Conservation (phyloP, 2,888 invertebrate species). For the Sminthurides aquaticus region DNA sequence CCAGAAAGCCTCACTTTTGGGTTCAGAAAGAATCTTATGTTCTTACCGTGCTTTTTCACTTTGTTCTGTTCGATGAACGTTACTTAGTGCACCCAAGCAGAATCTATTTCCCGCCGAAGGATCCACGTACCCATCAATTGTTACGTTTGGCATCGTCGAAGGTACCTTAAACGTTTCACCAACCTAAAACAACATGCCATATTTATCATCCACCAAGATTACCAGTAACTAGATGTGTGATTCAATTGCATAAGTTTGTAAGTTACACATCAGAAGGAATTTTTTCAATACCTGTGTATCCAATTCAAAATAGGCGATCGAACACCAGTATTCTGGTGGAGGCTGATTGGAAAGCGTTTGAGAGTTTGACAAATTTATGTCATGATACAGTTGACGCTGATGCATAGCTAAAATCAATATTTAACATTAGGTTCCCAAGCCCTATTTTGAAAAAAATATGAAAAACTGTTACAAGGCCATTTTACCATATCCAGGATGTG, state of each 20-base stretch:
- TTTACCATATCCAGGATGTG: slow-evolving; percentile 61
- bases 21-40: too few species aligned
- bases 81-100: slow-evolving; percentile 73
- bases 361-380: slow-evolving; percentile 25
- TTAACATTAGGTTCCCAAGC: too few species aligned
- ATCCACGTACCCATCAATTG: slow-evolving; percentile 95
- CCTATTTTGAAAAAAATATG: too few species aligned
- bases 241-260: too few species aligned
- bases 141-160: slow-evolving; percentile 78
- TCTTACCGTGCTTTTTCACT: slow-evolving; percentile 80
- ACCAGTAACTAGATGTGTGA: too few species aligned
- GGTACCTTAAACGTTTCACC: slow-evolving; percentile 56
- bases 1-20: too few species aligned
- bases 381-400: slow-evolving; percentile 35
- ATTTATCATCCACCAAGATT: too few species aligned
- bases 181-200: slow-evolving; percentile 46
- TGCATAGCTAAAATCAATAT: slow-evolving; percentile 34
- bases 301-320: slow-evolving; percentile 95
- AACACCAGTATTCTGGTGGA: slow-evolving; percentile 97
- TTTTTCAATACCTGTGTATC: slow-evolving; percentile 97
- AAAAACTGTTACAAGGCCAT: too few species aligned
- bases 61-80: slow-evolving; percentile 93
- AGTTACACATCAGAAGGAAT: too few species aligned
- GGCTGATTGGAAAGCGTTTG: slow-evolving; percentile 77
- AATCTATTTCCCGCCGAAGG: slow-evolving; percentile 71